Base-by-base conservation (phyloP, 2,797 vertebrate species). In the Sebastes kiyomatsui region DNA sequence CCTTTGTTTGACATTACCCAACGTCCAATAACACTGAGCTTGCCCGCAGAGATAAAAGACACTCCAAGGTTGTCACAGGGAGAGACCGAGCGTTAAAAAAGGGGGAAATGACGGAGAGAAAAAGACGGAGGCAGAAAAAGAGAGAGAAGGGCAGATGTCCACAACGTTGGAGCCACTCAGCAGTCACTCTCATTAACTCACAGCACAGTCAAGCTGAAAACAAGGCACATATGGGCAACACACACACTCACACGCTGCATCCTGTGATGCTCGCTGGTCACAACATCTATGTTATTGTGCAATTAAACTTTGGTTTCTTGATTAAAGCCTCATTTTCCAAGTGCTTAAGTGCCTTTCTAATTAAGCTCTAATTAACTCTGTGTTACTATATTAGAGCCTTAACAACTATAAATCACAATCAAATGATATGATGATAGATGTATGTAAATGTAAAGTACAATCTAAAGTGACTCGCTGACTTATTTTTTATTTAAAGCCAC, bases 251-350 rank as follows among this genome's bases (percentile, higher is more conserved):
- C 68, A 74, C 52, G 23, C 23, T 46, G 25, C 23, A 52, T 79
- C 81, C 35, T 68, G 11, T 4, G 62, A 62, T 11, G 22, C 46
- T 68, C 3, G 16, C 35, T 58, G 62, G 74, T 82, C 67, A 77
- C 62, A 72, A 30, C 32, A 70, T 58, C 52, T 46, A 69, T 81
- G 56, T 72, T 78, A 64, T 12, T 77, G 49, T 76, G 28, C 85
- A 80, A 82, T 80, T 70, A 79, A 70, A 77, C 68, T 77, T 83
- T 82, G 16, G 70, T 77, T 73, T 77, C 79, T 62, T 80, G 87
- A 83, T 90, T 83, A 83, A 83, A 72, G 73, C 54, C 46, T 77
- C 2, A 79, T 81, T 88, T 80, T 75, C 49, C 20, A 68, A 80
- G 67, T 55, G 69, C 58, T 75, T 70, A 67, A 76, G 42, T 66